These are phyloP conservation scores for Drosophila varians DNA, from an alignment of 1,140 invertebrate species.

Conservation along the genomic window DNA sequence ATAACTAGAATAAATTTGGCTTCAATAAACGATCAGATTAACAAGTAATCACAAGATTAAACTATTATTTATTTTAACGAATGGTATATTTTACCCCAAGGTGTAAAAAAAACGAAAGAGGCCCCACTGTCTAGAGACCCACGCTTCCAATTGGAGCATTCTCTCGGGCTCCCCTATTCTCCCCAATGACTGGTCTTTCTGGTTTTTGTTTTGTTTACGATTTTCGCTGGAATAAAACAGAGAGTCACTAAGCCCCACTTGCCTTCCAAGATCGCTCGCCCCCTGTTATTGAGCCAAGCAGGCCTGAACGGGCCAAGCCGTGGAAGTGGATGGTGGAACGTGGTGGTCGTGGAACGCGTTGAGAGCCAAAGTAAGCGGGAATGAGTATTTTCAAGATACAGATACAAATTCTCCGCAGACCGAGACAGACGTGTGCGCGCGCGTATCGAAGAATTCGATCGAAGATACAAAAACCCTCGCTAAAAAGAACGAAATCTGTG, in stretches of 20 bases:
- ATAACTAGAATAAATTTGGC: too few relatives aligned
- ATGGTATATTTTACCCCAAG: too few relatives aligned
- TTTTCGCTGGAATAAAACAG: constrained; percentile 50
- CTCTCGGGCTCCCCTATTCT: constrained; percentile 10
- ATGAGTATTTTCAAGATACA: neutral
- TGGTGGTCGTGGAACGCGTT: neutral
- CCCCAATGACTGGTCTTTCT: constrained; percentile 47
- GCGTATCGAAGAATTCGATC: constrained; percentile 24
- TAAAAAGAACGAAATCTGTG: neutral
- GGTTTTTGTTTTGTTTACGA: constrained; percentile 77
- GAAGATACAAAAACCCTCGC: constrained; percentile 15
- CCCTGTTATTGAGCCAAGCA: neutral
- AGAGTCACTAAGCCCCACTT: constrained; percentile 13
- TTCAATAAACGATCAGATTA: too few relatives aligned
- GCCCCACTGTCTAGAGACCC: constrained; percentile 6
- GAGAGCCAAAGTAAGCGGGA: neutral
- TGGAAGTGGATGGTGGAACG: neutral
- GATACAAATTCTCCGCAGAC: constrained; percentile 26
- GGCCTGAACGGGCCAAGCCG: neutral
- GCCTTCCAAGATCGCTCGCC: constrained; percentile 5
- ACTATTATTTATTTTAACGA: too few relatives aligned
- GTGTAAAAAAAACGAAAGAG: too few relatives aligned
- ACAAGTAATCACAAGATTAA: too few relatives aligned
- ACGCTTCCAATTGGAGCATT: constrained; percentile 75
- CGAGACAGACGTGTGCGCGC: constrained; percentile 69